Base-by-base conservation (phyloP, 2,888 invertebrate genomes). In the Drosophila fulvimacula region DNA sequence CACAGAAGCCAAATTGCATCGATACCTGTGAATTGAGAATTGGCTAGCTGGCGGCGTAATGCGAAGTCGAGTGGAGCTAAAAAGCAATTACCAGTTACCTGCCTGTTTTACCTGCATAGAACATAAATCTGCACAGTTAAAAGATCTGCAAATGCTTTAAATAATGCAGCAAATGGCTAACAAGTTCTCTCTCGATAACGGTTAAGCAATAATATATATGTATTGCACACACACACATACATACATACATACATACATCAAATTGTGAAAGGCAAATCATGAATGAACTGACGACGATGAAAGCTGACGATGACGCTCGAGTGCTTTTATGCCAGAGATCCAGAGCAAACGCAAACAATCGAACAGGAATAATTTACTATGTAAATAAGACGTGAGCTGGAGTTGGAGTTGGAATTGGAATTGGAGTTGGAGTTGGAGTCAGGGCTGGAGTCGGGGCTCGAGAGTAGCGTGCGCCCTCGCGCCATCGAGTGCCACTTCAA, bases 1-100 rank as follows among this genome's bases (percentile, higher is more conserved):
- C 81, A 90, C 90, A 90, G 91, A 91, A 91, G 90, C 90, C 86
- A 86, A 88, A 91, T 91, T 90, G 87, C 87, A 82, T 84, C 78
- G 88, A 81, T 79, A 81, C 71, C 63, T 70, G 72, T 66, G 76
- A 67, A 69, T 76, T 48, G 48, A 2, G 48, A 51, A 36, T 51
- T 76, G 76, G 66, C 48, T 81, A 57, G 82, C 85, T 77, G 36
- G 58, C 52, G 85, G 88, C 85, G 42, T 60, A 64, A 38, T 48
- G 53, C 56, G 24, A 67, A 51, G 17, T 17, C 58, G 53, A 61
- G 64, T 21, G 57, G 57, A 73, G 75, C 68, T 70, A 67, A 76
- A 73, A 77, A 66, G 81, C 79, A 88, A 86, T 85, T 85, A 88
- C 68, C 51, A 51, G 58, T 64, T 80, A 63, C 41, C 19, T 21